A percentile compares a stretch with the other conserved stretches of the same genome.
Evolutionary conservation across 2,797 vertebrate genomes (phyloP).

Genomic region (Lateolabrax maculatus): DNA sequence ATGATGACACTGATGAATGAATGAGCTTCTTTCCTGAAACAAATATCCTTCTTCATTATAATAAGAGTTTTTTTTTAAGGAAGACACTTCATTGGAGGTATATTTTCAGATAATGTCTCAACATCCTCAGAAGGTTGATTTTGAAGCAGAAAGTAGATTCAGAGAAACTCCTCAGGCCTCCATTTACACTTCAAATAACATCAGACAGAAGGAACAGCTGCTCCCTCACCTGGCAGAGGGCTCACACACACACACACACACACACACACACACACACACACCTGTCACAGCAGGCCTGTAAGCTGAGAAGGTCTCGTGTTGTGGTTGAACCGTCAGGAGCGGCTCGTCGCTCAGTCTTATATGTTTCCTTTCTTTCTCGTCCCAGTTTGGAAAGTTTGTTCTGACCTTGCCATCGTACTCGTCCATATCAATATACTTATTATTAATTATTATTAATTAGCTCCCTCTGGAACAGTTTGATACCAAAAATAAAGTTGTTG

Average conservation of each 20-base stretch:
- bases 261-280: slow-evolving; percentile 8
- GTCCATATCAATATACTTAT: neutral
- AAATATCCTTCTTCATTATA: neutral
- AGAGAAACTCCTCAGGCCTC: neutral
- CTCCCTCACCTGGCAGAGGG: slow-evolving; percentile 2
- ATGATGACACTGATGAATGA: no score
- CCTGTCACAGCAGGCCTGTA: slow-evolving; percentile 1
- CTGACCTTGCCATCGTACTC: neutral
- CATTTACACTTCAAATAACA: slow-evolving; percentile 30
- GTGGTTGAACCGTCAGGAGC: neutral
- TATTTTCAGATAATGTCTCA: no score
- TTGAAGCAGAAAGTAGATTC: neutral
- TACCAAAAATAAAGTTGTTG: neutral
- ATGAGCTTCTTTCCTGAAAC: neutral
- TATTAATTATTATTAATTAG: fast-evolving
- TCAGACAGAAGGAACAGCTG: slow-evolving; percentile 6
- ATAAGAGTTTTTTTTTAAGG: neutral
- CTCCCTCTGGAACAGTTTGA: neutral
- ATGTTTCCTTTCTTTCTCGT: neutral
- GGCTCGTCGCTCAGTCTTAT: neutral
- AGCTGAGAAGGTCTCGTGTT: neutral
- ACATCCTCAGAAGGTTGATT: no score
- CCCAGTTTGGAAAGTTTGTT: neutral
- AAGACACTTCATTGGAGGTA: neutral
- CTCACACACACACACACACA: slow-evolving; percentile 12